These are phyloP conservation scores for Philopedon plagiatum DNA, from an alignment of 2,888 invertebrate species.

Conservation along the genomic window DNA sequence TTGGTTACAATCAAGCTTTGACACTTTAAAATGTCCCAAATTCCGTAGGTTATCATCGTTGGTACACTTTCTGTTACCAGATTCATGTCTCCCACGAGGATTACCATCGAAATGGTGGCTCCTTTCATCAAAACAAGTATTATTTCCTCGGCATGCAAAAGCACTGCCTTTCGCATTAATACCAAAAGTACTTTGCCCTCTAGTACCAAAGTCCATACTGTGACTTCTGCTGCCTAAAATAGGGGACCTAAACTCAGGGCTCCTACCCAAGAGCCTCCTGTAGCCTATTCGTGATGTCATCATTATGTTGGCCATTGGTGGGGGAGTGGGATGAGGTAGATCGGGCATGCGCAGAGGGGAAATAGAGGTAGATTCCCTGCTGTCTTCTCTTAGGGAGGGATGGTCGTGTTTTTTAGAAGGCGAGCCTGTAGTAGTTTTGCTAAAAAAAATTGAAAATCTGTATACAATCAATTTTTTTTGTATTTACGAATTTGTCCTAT, in stretches of 20 bases:
- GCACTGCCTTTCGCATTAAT: background rate
- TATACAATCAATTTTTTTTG: no score
- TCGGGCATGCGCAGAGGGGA: conserved; percentile 63
- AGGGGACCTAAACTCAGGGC: conserved; percentile 55
- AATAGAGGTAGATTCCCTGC: conserved; percentile 36
- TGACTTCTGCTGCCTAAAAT: conserved; percentile 52
- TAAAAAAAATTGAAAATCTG: no score
- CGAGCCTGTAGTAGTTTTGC: conserved; percentile 7
- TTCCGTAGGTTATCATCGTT: background rate
- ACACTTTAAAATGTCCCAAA: no score
- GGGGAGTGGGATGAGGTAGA: conserved; percentile 66
- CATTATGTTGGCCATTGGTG: conserved; percentile 67
- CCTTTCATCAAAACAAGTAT: background rate
- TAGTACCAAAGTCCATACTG: conserved; percentile 38
- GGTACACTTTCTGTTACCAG: background rate
- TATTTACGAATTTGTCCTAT: no score
- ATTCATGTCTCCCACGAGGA: background rate
- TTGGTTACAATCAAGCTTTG: background rate
- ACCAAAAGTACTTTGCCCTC: conserved; percentile 5
- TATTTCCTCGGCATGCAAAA: background rate
- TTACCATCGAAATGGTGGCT: background rate
- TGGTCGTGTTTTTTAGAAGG: background rate
- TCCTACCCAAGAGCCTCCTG: conserved; percentile 59
- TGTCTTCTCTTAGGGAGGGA: background rate
- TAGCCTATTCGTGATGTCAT: conserved; percentile 65